Evolutionary conservation across 64 coral and sea anemone species (phyloP).

Genomic region (Anthopleura sola): DNA sequence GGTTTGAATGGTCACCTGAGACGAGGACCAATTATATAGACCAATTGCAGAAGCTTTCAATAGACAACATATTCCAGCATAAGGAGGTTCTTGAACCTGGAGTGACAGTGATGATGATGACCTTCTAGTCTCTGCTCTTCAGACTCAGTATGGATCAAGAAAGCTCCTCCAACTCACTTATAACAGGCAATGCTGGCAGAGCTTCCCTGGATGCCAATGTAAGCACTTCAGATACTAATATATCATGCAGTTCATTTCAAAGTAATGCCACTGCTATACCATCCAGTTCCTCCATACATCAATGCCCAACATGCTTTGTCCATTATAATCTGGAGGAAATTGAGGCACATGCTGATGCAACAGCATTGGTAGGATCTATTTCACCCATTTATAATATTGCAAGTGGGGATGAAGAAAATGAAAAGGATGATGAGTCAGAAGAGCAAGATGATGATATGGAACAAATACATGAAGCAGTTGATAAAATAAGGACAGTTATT

Average conservation of each 20-base stretch:
- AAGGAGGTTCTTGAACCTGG: not conserved
- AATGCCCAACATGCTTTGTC: constrained; percentile 18
- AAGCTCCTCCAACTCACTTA: not conserved
- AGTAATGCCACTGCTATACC: not conserved
- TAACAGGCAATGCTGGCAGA: not conserved
- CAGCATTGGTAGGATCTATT: constrained; percentile 23
- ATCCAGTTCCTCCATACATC: not conserved
- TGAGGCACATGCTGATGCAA: constrained; percentile 22
- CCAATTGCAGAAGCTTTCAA: constrained; percentile 12
- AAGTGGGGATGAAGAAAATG: not conserved
- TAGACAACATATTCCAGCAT: constrained; percentile 17
- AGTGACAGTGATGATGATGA: not conserved
- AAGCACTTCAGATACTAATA: not conserved
- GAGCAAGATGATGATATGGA: not conserved
- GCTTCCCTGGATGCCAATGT: not conserved
- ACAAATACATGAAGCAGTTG: not conserved
- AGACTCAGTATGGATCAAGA: not conserved
- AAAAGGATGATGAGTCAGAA: not conserved
- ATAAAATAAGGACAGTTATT: not conserved
- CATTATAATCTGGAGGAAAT: constrained; percentile 12
- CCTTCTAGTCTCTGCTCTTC: not conserved
- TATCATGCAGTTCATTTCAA: not conserved
- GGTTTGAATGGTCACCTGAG: constrained; percentile 35
- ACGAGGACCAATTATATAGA: constrained; percentile 13
- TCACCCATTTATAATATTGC: not conserved